These are phyloP conservation scores for Dinoponera quadriceps DNA, from an alignment of 1,140 invertebrate species.

Conservation along the genomic window DNA sequence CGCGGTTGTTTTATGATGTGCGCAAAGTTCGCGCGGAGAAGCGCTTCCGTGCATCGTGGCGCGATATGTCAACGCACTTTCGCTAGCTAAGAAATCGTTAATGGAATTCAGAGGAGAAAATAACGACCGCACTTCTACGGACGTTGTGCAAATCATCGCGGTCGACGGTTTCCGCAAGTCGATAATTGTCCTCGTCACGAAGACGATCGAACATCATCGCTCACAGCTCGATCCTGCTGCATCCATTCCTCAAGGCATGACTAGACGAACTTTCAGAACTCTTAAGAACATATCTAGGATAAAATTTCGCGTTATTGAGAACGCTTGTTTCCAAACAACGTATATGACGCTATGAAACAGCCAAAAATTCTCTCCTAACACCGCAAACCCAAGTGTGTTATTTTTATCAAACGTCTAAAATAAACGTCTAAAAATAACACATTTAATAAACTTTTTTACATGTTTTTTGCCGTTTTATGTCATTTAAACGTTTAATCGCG, in stretches of 20 bases:
- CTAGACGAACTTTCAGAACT: slow-evolving; percentile 19
- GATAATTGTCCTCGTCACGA: slow-evolving; percentile 46
- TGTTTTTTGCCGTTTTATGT: no score
- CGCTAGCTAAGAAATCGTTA: slow-evolving; percentile 29
- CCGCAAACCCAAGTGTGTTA: no score
- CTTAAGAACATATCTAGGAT: neutral
- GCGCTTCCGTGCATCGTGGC: slow-evolving; percentile 34
- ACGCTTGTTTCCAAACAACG: neutral
- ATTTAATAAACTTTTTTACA: no score
- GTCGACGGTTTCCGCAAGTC: slow-evolving; percentile 36
- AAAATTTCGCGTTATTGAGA: neutral
- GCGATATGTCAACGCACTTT: slow-evolving; percentile 48
- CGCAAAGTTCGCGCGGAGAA: slow-evolving; percentile 36
- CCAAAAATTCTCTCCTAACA: neutral
- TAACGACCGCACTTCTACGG: slow-evolving; percentile 25
- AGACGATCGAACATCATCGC: slow-evolving; percentile 24
- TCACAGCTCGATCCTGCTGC: neutral
- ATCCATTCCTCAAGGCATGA: slow-evolving; percentile 15
- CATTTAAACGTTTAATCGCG: no score
- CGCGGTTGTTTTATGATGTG: slow-evolving; percentile 12
- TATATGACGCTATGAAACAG: neutral
- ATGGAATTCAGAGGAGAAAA: slow-evolving; percentile 57
- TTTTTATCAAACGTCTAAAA: no score
- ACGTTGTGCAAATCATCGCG: slow-evolving; percentile 56
- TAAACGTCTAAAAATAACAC: no score